Evolutionary conservation across 2,797 vertebrate species (phyloP), one percentile per base, ranked within the genome.

Genomic region (Peromyscus aztecus): DNA sequence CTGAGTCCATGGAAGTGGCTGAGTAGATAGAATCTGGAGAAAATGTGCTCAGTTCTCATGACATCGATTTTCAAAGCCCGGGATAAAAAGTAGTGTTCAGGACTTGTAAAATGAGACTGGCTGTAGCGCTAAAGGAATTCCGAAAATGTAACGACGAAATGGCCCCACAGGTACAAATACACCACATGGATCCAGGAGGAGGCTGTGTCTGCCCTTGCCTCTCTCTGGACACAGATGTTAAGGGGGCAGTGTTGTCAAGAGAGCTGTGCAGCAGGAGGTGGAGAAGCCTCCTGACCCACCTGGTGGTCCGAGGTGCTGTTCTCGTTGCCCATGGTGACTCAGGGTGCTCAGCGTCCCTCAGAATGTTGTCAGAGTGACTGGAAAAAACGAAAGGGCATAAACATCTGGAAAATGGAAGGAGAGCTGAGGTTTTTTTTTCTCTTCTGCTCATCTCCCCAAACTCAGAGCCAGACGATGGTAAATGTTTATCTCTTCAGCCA

Each of bases 261-360:
- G 40, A 40, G 10, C 37, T 6, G 0, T 0, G 5, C 6, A 19
- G n/a, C 43, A 8, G 3, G 1, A 63, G 63, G 59, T 21, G 76
- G 83, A 93, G 81, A 57, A 34, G 75, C 10, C 11, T 73, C 49
- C 29, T 4, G n/a, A 98, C 99, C 97, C 98, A 99, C 99, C 98
- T 99, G 98, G 4, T 96, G 98, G 94, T 98, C 98, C 34, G 90
- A 81, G 46, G 97, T 98, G 89, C 99, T 99, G 98, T 96, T 98
- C 98, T 99, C 99, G 37, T 99, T 99, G 95, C 99, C 99, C 99
- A 99, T 99, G 96, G 89, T 27, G 89, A 6, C 37, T 95, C 75
- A 61, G 93, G 40, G 0, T 52, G 95, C 43, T 97, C 98, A 88
- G 96, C 49, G 84, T 95, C 96, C 91, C 96, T 76, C 83, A 82